A percentile compares a stretch with the other conserved stretches of the same genome.
These are phyloP conservation scores for Zaprionus vittiger DNA, from an alignment of 1,140 invertebrate species.

Conservation along the genomic window DNA sequence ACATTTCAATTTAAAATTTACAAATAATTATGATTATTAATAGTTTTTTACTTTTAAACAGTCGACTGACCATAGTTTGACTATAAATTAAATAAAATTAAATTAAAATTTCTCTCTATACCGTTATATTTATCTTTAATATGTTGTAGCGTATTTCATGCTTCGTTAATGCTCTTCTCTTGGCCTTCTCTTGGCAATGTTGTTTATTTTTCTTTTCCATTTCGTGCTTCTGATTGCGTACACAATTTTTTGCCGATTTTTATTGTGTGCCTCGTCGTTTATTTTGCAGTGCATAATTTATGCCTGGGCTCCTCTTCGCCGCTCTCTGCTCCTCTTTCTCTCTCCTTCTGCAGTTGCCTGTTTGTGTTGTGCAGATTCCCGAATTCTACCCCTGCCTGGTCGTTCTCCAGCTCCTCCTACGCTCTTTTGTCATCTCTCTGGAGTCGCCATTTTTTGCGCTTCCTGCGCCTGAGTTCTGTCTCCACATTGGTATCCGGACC, in stretches of 20 bases:
- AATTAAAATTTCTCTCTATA: no score
- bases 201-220: slow-evolving; percentile 43
- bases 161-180: slow-evolving; percentile 4
- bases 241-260: slow-evolving; percentile 77
- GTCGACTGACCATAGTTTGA: no score
- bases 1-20: no score
- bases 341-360: slow-evolving; percentile 19
- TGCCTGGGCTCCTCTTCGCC: slow-evolving; percentile 38
- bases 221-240: slow-evolving; percentile 75
- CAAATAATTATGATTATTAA: no score
- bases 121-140: background rate
- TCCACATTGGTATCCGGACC: slow-evolving; percentile 21
- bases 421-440: slow-evolving; percentile 53
- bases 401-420: background rate
- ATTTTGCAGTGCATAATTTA: slow-evolving; percentile 82
- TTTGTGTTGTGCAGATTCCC: slow-evolving; percentile 15
- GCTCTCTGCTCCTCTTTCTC: background rate
- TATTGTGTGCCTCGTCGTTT: slow-evolving; percentile 72
- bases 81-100: no score
- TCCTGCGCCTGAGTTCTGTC: slow-evolving; percentile 58
- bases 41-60: no score
- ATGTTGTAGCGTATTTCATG: slow-evolving; percentile 16
- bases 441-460: slow-evolving; percentile 74
- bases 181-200: slow-evolving; percentile 1
- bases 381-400: background rate